Evolutionary conservation across 2,888 invertebrate genomes (phyloP), one percentile per base, ranked within the genome.

Genomic region (Pyrgus malvae): DNA sequence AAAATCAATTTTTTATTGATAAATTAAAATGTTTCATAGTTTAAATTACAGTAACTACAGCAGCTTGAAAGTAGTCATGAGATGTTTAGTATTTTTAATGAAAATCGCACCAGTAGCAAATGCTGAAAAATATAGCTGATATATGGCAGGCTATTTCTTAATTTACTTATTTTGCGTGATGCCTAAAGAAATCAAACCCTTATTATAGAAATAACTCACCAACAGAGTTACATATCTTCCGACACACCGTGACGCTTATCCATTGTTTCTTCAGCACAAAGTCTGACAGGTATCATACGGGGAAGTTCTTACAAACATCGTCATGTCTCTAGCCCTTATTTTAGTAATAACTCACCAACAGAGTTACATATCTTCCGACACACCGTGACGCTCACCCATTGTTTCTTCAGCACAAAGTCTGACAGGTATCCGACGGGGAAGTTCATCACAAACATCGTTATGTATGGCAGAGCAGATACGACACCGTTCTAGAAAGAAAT

Each of bases 391-490:
- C 84, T 81, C 0, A 92, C 56, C 48, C 85, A 70, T 12, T 88
- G 80, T 17, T 76, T 87, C 38, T 78, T 88, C 6, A 92, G 84
- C 0, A 91, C 64, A 42, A 78, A 80, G 68, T 94, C 93, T 0
- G 93, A 91, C 0, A 69, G 31, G 48, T 60, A 65, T 0, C 72
- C 72, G 11, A 66, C 62, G 0, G 69, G 72, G 40, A 73, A 71
- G 41, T 70, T 50, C 48, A 93, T 69, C 2, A 93, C 54, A 90
- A 93, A 95, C 79, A 94, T 93, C 1, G 89, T 90, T 21, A 94
- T 76, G 68, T 95, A 95, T 0, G 94, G 94, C 7, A 94, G 70
- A 0, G 94, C 92, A 0, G 94, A 94, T 3, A 94, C 74, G n/a
- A 92, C 64, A 1, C 93, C 93, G 66, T 93, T 93, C 88, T 92